Percentiles rank a stretch among this genome's conserved stretches.
These are phyloP conservation scores for Xenus cinereus DNA, from an alignment of 2,113 vertebrate genomes.

Conservation along the genomic window DNA sequence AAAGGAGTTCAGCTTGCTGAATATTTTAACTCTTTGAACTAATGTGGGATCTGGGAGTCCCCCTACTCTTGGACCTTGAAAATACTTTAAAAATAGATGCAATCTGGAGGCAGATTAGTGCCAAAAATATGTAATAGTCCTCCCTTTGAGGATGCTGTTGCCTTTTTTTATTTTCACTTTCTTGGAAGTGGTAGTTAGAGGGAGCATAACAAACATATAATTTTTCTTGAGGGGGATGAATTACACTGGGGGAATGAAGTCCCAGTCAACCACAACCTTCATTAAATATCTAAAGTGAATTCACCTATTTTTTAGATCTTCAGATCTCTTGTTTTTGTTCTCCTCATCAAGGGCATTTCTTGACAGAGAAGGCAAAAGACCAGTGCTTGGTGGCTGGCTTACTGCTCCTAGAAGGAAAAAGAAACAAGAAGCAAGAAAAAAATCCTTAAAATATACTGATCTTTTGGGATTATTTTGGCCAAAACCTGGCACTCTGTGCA, in stretches of 20 bases:
- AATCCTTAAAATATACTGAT: background rate
- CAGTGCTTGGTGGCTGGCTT: background rate
- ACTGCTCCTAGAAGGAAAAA: background rate
- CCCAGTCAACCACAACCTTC: background rate
- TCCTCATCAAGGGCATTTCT: background rate
- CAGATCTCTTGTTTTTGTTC: background rate
- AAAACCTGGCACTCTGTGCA: background rate
- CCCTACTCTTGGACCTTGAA: constrained; percentile 53
- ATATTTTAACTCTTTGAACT: constrained; percentile 73
- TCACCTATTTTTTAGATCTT: background rate
- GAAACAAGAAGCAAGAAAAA: background rate
- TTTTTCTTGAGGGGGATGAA: constrained; percentile 11
- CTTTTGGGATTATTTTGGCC: background rate
- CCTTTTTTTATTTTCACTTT: background rate
- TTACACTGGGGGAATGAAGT: background rate
- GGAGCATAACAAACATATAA: background rate
- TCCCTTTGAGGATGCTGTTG: constrained; percentile 29
- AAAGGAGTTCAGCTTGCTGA: constrained; percentile 68
- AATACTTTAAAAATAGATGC: constrained; percentile 60
- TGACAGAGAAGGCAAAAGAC: background rate
- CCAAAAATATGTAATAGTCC: constrained; percentile 34
- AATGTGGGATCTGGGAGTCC: constrained; percentile 42
- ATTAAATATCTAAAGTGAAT: background rate
- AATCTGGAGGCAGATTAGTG: constrained; percentile 50
- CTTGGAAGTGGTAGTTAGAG: constrained; percentile 5